Conservation (phyloP, 2,888 invertebrate genomes). For the Aproaerema taeniolella region DNA sequence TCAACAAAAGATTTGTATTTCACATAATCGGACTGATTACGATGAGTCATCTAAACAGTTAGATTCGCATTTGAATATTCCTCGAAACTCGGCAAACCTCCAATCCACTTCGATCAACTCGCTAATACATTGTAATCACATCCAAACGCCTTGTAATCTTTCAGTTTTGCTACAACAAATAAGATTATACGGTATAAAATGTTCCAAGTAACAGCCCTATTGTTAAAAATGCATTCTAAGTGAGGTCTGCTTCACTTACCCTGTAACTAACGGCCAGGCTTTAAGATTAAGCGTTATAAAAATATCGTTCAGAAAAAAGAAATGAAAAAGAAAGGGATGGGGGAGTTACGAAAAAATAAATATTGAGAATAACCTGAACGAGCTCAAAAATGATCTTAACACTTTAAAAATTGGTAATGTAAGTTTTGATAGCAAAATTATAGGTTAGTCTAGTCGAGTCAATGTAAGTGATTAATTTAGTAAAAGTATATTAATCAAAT, state of each 20-base stretch:
- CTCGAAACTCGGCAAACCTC: slow-evolving; percentile 16
- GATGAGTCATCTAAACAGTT: slow-evolving; percentile 18
- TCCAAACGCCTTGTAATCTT: slow-evolving; percentile 45
- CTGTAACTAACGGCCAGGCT: slow-evolving; percentile 42
- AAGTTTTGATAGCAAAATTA: slow-evolving; percentile 44
- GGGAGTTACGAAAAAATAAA: slow-evolving; percentile 33
- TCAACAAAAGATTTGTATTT: slow-evolving; percentile 1
- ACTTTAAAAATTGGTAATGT: slow-evolving; percentile 36
- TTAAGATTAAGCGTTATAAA: slow-evolving; percentile 50
- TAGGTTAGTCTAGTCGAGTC: slow-evolving; percentile 21
- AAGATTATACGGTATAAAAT: slow-evolving; percentile 38
- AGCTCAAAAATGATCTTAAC: slow-evolving; percentile 32
- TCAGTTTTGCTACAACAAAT: slow-evolving; percentile 51
- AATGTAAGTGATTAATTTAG: not conserved
- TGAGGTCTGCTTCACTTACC: slow-evolving; percentile 44
- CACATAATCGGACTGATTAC: slow-evolving; percentile 3
- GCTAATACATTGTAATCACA: slow-evolving; percentile 39
- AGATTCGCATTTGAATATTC: slow-evolving; percentile 15
- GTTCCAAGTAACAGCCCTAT: slow-evolving; percentile 38
- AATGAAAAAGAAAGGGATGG: slow-evolving; percentile 24
- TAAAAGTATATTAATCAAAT: not conserved
- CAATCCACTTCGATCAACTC: slow-evolving; percentile 23
- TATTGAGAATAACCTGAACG: slow-evolving; percentile 22
- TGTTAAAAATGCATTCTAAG: slow-evolving; percentile 54
- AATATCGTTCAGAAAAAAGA: slow-evolving; percentile 36